Conservation (phyloP, 2,113 vertebrate genomes). For the Neodon shergylaensis region DNA sequence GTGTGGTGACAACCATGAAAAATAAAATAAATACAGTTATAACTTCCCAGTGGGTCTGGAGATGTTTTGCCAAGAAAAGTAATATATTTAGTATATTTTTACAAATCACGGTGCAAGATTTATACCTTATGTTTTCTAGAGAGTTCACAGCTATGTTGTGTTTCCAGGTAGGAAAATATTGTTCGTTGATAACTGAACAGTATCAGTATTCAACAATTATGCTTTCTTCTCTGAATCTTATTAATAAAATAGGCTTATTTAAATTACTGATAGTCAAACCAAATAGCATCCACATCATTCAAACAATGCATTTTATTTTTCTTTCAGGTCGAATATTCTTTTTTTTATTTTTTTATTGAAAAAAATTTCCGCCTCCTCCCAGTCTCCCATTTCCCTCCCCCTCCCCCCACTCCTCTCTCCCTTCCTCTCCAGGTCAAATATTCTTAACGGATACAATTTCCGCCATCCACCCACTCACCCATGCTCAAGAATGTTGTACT, state of each 20-base stretch:
- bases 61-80: slow-evolving; percentile 34
- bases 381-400: no score
- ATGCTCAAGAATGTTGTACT: background rate
- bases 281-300: background rate
- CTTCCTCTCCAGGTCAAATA: background rate
- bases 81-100: slow-evolving; percentile 39
- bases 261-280: background rate
- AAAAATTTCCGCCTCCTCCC: no score
- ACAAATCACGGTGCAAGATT: slow-evolving; percentile 31
- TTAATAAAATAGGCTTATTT: slow-evolving; percentile 41
- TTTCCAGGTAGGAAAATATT: background rate
- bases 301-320: slow-evolving; percentile 1
- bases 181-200: slow-evolving; percentile 9
- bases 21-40: slow-evolving; percentile 83
- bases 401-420: no score
- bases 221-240: background rate
- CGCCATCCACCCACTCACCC: background rate
- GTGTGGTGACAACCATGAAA: slow-evolving; percentile 83
- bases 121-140: slow-evolving; percentile 39
- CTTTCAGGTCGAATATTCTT: background rate
- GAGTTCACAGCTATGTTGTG: background rate
- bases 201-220: background rate
- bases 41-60: slow-evolving; percentile 70
- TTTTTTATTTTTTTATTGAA: no score
- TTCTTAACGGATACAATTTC: background rate